Base-by-base conservation (phyloP, 2,113 vertebrate species). In the Calypte anna region DNA sequence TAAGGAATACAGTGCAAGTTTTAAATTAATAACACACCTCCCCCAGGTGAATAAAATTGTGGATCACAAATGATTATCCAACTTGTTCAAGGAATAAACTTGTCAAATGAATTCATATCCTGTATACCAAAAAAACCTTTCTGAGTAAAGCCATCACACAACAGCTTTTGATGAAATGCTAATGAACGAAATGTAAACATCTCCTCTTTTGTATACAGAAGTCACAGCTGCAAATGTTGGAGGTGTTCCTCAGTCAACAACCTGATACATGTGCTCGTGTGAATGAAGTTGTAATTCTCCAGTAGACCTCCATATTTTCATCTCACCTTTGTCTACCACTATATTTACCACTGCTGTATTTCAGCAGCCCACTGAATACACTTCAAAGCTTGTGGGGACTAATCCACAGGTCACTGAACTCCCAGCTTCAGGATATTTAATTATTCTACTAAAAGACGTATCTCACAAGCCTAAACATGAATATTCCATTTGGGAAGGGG, bases 31-130 rank as follows among this genome's bases (percentile, higher is more conserved):
- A 96, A 82, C 40, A 40, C 40, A 38, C 27, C 36, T 10, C 36
- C 36, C 90, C 30, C 33, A 66, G 22, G 68, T 73, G 95, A 97
- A 93, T 83, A 87, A 97, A 94, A 85, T 9, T 64, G 59, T 93
- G 93, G 96, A 90, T 97, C 18, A n/a, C 50, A 95, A 94, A 97
- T 88, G 68, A 95, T 97, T 96, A 96, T 75, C 78, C 87, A 96
- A 96, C 79, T 85, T 94, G 88, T 95, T 97, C 95, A 77, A 95
- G 78, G 94, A 98, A 97, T 92, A 93, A 96, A 94, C 86, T 92
- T 96, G 91, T 92, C 94, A 96, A 92, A 97, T 40, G 33, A 98
- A 97, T 91, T 82, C n/a, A 95, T 79, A 75, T 44, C 76, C 81
- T 91, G 36, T 54, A 91, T 73, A 93, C 33, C 80, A 94, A 94